phyloP scores from a whole-genome alignment of 2,797 vertebrate species.

The Alectoris magna region DNA sequence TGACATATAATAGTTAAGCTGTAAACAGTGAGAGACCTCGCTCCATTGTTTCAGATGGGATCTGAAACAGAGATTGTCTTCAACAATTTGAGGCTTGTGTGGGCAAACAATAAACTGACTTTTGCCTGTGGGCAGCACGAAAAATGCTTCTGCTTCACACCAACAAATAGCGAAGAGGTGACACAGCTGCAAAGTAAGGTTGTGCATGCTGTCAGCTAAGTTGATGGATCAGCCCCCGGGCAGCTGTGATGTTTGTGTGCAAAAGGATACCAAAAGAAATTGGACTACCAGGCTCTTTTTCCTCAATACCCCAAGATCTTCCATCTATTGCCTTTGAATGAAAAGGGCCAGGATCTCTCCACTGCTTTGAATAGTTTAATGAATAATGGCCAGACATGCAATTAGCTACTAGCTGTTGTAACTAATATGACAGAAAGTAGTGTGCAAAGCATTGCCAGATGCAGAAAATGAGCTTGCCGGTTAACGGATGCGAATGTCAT shows the following conservation, averaged over 20 bases:
- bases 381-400: background rate
- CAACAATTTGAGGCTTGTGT: background rate
- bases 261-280: background rate
- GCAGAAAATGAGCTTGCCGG: background rate
- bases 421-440: background rate
- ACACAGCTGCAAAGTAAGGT: background rate
- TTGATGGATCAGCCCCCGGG: background rate
- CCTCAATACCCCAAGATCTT: background rate
- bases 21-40: conserved; percentile 27
- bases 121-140: background rate
- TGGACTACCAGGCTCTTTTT: background rate
- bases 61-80: conserved; percentile 16
- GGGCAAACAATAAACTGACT: background rate
- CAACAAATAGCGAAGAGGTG: background rate
- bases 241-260: background rate
- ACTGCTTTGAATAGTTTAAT: background rate
- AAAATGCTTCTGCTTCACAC: background rate
- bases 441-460: background rate
- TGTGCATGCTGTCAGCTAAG: fast-evolving
- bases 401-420: background rate
- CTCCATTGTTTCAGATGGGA: conserved; percentile 37
- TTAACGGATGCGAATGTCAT: background rate
- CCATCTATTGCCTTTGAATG: background rate
- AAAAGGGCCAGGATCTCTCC: background rate
- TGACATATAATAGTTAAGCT: background rate